A percentile compares a stretch with the other conserved stretches of the same genome.
Evolutionary conservation across 2,113 vertebrate species (phyloP).

Genomic region (Lepidiolamprologus cunningtoni): DNA sequence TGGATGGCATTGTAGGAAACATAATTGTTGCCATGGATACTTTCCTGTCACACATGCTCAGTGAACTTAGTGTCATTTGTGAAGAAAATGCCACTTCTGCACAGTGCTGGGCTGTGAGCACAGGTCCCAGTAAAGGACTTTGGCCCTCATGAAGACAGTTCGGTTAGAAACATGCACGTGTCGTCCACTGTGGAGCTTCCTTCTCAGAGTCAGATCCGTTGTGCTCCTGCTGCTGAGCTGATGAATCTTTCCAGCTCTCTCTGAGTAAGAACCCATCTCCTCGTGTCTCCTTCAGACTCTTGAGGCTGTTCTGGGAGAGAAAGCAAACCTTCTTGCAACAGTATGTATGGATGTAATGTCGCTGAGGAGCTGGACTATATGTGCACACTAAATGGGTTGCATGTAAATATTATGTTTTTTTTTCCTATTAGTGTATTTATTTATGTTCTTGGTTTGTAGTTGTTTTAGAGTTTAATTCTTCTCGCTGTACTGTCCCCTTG

Average conservation of each 20-base stretch:
- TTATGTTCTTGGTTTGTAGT: no score
- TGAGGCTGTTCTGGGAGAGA: neutral
- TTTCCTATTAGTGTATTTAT: neutral
- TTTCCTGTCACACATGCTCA: neutral
- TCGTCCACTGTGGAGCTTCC: neutral
- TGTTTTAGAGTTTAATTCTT: no score
- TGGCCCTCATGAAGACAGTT: neutral
- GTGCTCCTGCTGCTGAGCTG: neutral
- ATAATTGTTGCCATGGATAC: neutral
- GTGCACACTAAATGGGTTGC: neutral
- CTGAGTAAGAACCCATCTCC: neutral
- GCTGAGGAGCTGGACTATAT: neutral
- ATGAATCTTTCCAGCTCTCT: neutral
- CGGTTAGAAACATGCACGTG: neutral
- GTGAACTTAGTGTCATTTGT: neutral
- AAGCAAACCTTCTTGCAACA: neutral
- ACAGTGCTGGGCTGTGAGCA: neutral
- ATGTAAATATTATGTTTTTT: fast-evolving
- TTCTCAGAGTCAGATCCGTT: neutral
- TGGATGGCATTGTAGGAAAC: neutral
- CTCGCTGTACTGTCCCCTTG: no score
- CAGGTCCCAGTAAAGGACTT: neutral
- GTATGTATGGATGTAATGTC: neutral
- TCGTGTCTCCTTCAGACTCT: neutral
- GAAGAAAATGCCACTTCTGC: neutral